phyloP scores from a whole-genome alignment of 2,113 vertebrate genomes.

The Xiphorhynchus elegans region DNA sequence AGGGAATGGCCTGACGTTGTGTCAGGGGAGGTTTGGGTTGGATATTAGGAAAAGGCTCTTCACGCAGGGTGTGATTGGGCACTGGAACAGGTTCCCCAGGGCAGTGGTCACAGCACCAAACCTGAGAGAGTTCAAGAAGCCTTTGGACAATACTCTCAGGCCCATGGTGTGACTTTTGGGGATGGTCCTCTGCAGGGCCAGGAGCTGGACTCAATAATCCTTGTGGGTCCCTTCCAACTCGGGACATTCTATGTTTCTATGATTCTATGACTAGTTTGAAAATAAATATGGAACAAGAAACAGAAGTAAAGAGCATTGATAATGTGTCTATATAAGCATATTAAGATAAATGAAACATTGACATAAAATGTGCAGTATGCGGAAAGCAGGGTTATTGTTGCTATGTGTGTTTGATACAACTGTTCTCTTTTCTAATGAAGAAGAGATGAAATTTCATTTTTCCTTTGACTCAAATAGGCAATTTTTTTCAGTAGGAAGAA shows the following conservation, averaged over 20 bases:
- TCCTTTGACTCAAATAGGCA: neutral
- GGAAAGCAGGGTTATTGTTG: neutral
- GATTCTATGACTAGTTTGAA: neutral
- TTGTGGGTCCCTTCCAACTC: neutral
- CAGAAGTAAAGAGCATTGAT: neutral
- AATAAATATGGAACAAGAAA: neutral
- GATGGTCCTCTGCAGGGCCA: too few relatives aligned
- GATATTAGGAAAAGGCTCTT: neutral
- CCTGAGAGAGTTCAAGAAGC: neutral
- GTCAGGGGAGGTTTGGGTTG: neutral
- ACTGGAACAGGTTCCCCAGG: neutral
- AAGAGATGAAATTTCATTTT: neutral
- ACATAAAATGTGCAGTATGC: neutral
- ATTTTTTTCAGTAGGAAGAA: neutral
- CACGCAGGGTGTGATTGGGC: rapidly evolving
- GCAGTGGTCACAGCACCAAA: neutral
- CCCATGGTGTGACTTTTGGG: neutral
- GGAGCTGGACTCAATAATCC: rapidly evolving
- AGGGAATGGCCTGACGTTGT: neutral
- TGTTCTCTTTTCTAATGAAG: neutral
- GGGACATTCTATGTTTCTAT: neutral
- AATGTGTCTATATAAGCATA: neutral
- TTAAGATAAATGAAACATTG: neutral
- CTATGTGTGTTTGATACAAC: neutral
- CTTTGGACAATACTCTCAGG: neutral